Conservation (phyloP, 2,113 vertebrate genomes). For the Hystrix cristata region DNA sequence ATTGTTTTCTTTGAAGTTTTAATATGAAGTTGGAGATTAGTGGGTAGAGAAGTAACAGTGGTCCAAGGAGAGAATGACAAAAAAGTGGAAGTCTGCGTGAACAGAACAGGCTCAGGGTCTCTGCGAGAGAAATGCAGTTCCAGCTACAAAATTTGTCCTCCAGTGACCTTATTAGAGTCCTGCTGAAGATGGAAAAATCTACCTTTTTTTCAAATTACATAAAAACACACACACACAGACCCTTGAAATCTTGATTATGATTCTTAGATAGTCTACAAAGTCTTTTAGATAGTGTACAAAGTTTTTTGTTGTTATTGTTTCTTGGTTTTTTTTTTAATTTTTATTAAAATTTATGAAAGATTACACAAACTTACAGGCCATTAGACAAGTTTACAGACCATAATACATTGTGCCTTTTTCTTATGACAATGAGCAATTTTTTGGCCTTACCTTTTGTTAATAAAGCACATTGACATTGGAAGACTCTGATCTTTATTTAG, state of each 20-base stretch:
- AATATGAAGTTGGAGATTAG: not conserved
- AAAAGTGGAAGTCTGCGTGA: not conserved
- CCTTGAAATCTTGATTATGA: not conserved
- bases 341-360: too few relatives aligned
- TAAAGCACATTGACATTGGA: not conserved
- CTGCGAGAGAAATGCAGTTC: not conserved
- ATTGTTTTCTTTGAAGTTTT: not conserved
- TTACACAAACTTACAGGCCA: too few relatives aligned
- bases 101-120: too few relatives aligned
- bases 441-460: not conserved
- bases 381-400: too few relatives aligned
- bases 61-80: not conserved
- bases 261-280: conserved; percentile 34
- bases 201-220: conserved; percentile 10
- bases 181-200: not conserved
- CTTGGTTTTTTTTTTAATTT: too few relatives aligned
- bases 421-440: not conserved
- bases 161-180: conserved; percentile 3
- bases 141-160: not conserved
- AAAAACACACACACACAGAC: not conserved
- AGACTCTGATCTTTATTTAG: not conserved
- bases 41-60: not conserved
- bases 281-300: too few relatives aligned
- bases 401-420: too few relatives aligned
- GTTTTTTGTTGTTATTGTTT: too few relatives aligned